These are phyloP conservation scores for Dryas iulia DNA, from an alignment of 1,140 invertebrate species.

Conservation along the genomic window DNA sequence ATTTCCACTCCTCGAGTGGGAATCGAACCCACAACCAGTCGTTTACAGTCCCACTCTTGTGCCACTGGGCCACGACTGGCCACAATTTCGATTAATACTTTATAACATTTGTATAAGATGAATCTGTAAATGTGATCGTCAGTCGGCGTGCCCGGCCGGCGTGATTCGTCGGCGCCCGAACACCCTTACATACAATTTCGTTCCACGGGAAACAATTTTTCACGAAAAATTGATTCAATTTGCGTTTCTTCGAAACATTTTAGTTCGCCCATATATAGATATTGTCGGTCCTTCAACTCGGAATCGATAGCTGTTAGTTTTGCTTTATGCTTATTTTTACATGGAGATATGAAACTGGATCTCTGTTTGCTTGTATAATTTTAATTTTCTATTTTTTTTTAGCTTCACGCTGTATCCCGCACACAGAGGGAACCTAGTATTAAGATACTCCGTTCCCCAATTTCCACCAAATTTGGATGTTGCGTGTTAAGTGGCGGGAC, in stretches of 20 bases:
- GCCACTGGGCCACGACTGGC: no score
- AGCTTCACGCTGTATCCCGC: no score
- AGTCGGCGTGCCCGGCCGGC: not conserved
- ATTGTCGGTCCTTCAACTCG: not conserved
- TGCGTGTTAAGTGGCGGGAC: no score
- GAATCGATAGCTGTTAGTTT: constrained; percentile 1
- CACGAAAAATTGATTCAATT: constrained; percentile 1
- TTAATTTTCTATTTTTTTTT: no score
- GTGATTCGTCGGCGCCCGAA: not conserved
- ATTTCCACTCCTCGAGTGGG: no score
- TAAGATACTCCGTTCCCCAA: no score
- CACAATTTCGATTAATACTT: no score
- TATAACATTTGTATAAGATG: not conserved
- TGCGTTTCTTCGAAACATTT: not conserved
- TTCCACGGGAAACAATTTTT: not conserved
- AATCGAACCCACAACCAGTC: no score
- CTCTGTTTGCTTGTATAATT: no score
- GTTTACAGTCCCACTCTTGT: no score
- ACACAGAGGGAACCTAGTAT: no score
- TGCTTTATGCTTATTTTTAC: not conserved
- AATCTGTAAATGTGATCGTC: not conserved
- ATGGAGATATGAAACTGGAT: not conserved
- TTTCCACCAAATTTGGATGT: no score
- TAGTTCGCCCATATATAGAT: not conserved
- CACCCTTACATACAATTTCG: not conserved